Base-by-base conservation (phyloP, 2,888 invertebrate species). In the Leptinotarsa rubiginosa region DNA sequence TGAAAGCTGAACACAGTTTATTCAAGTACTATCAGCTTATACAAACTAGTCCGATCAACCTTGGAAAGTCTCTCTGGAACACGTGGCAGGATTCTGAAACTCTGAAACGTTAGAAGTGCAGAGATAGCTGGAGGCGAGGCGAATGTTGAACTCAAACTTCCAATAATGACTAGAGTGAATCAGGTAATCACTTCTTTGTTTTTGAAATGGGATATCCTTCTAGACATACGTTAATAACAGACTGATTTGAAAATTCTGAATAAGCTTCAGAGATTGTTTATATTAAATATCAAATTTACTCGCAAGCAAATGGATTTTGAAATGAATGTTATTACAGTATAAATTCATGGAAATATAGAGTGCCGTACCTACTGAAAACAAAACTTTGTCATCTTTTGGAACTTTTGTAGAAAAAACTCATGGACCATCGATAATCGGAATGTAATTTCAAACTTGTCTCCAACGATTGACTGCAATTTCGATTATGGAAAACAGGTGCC, bases 51-150 rank as follows among this genome's bases (percentile, higher is more conserved):
- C 7, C 20, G 18, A 56, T 56, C 56, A 20, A 20, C 56, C 12
- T 56, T 22, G 13, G 12, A 20, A 56, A 56, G 56, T 56, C 22
- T 56, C 56, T 18, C 56, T 4, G 1, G 56, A 20, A 12, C 18
- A 56, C 56, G 22, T 20, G 56, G 20, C 22, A 56, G 22, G 56
- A 22, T 56, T 56, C 56, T 56, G 56, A 56, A 56, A 56, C 56
- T 56, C 56, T 56, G 18, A 20, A 56, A 56, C 20, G 18, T 56
- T 56, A 56, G 56, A 56, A 56, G 56, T 56, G 52, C n/a, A 52
- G 16, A 52, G 16, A n/a, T 18, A n/a, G 52, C 52, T 52, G 52
- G 52, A 52, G 52, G 52, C 52, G 15, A 50, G n/a, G 50, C n/a
- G 18, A 20, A 22, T 20, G 56, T 56, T 20, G 56, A 20, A 56